Evolutionary conservation across 2,113 vertebrate genomes (phyloP).

Genomic region (Alectura lathami): DNA sequence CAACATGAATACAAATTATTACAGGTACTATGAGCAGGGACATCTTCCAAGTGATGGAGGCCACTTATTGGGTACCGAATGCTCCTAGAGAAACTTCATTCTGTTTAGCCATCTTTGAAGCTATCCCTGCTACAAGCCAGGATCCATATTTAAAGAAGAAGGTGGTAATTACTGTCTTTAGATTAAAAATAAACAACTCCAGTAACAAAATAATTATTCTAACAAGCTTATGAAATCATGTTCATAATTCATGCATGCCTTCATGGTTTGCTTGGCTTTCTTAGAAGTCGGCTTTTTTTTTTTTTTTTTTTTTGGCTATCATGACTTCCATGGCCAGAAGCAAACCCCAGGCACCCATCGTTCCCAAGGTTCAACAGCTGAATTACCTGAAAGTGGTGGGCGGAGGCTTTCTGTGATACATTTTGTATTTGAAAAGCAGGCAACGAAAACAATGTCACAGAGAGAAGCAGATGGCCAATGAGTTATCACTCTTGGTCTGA

Average conservation of each 20-base stretch:
- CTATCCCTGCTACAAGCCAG: background rate
- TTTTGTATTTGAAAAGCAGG: background rate
- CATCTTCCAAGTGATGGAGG: background rate
- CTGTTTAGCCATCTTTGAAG: background rate
- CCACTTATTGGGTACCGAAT: background rate
- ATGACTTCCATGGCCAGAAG: background rate
- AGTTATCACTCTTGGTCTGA: slow-evolving; percentile 50
- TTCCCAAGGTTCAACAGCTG: background rate
- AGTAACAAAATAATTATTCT: background rate
- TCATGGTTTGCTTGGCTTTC: background rate
- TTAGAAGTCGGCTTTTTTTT: background rate
- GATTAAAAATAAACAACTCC: background rate
- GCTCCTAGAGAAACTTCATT: background rate
- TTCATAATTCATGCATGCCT: background rate
- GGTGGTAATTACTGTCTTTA: background rate
- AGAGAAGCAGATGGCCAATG: slow-evolving; percentile 71
- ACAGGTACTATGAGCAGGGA: background rate
- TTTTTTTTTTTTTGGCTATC: background rate
- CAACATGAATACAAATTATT: background rate
- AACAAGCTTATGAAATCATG: background rate
- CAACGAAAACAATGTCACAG: slow-evolving; percentile 33
- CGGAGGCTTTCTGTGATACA: slow-evolving; percentile 24
- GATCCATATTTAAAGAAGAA: background rate
- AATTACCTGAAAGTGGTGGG: background rate
- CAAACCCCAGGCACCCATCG: background rate